Conservation (phyloP, 1,140 invertebrate genomes). For the Pseudomyrmex cubaensis region DNA sequence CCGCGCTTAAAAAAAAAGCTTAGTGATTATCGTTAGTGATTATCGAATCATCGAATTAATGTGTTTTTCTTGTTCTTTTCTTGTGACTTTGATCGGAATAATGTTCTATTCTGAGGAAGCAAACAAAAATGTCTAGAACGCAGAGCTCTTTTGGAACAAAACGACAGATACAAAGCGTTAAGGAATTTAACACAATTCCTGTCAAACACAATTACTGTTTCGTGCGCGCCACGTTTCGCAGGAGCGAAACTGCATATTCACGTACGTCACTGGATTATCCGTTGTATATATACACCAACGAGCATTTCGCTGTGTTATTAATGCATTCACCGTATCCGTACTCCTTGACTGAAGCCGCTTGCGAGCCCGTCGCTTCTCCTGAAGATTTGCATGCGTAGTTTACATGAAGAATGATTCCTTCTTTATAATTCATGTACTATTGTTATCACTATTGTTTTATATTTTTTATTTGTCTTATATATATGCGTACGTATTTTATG, state of each 20-base stretch:
- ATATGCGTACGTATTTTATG: no score
- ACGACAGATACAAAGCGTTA: conserved; percentile 41
- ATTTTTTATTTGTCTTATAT: no score
- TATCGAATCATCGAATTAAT: no score
- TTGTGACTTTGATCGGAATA: no score
- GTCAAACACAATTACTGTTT: conserved; percentile 64
- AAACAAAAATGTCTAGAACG: not conserved
- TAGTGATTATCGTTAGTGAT: no score
- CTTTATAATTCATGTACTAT: conserved; percentile 16
- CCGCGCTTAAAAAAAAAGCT: no score
- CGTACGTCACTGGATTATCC: conserved; percentile 33
- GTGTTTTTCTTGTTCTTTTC: no score
- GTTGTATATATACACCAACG: conserved; percentile 46
- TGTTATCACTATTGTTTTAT: not conserved
- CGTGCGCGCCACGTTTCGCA: not conserved
- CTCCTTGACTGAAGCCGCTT: conserved; percentile 40
- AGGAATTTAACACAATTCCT: conserved; percentile 58
- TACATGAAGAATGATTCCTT: conserved; percentile 14
- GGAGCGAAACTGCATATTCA: conserved; percentile 63
- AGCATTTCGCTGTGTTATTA: conserved; percentile 59
- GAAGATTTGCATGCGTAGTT: conserved; percentile 16
- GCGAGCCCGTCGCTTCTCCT: conserved; percentile 19
- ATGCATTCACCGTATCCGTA: conserved; percentile 36
- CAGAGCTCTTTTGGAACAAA: not conserved
- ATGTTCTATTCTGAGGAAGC: not conserved